These are phyloP conservation scores for Sebastiscus tertius DNA, from an alignment of 2,797 vertebrate genomes.

Conservation along the genomic window DNA sequence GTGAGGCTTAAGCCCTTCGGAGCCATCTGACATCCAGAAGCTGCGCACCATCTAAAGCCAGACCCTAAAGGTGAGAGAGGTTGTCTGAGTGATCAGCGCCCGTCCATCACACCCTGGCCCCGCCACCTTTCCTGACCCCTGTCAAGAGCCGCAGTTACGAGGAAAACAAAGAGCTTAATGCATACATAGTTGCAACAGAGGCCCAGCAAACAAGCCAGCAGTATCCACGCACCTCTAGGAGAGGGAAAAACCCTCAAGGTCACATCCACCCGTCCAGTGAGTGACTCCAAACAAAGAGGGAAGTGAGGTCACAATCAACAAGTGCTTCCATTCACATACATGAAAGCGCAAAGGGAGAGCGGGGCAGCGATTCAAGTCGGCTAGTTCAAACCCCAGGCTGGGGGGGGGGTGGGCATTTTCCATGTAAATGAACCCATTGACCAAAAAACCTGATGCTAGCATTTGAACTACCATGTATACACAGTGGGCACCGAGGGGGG, in stretches of 20 bases:
- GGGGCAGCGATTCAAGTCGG: conserved; percentile 75
- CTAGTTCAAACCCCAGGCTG: conserved; percentile 73
- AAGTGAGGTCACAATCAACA: conserved; percentile 83
- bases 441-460: conserved; percentile 69
- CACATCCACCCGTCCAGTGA: conserved; percentile 71
- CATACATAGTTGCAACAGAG: conserved; percentile 22
- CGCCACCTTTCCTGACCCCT: conserved; percentile 61
- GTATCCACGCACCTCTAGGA: conserved; percentile 47
- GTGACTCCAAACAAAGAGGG: conserved; percentile 79
- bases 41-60: conserved; percentile 39
- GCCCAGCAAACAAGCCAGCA: conserved; percentile 43
- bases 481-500: conserved; percentile 72
- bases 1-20: conserved; percentile 59
- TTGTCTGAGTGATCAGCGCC: conserved; percentile 56
- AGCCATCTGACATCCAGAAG: conserved; percentile 62
- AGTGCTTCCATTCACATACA: conserved; percentile 81
- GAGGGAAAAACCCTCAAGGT: conserved; percentile 61
- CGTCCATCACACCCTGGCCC: conserved; percentile 51
- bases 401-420: conserved; percentile 74
- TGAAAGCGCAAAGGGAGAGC: conserved; percentile 78
- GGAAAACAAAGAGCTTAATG: conserved; percentile 46
- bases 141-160: conserved; percentile 44
- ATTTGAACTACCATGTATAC: conserved; percentile 75
- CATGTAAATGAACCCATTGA: conserved; percentile 81
- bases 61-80: conserved; percentile 61